Percentiles rank a stretch among this genome's conserved stretches.
Conservation (phyloP, 2,113 vertebrate species). For the Pelodiscus sinensis region DNA sequence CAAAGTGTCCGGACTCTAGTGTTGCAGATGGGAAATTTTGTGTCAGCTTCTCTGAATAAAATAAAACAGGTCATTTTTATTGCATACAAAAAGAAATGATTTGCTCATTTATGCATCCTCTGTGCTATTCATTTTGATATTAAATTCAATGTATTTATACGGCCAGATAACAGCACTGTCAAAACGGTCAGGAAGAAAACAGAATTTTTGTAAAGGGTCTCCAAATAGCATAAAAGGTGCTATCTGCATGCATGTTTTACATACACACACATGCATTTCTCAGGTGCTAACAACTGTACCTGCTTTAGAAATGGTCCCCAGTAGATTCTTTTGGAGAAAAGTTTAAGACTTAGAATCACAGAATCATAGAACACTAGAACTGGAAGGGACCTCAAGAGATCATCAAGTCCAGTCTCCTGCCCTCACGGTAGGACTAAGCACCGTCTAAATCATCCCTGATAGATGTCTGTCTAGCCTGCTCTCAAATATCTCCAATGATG, state of each 20-base stretch:
- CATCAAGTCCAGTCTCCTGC: too few species aligned
- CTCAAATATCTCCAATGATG: too few species aligned
- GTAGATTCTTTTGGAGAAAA: not conserved
- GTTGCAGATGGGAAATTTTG: not conserved
- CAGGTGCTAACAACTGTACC: not conserved
- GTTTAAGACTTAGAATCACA: not conserved
- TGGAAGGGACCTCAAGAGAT: too few species aligned
- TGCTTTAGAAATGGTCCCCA: not conserved
- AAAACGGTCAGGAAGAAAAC: not conserved
- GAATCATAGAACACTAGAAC: too few species aligned
- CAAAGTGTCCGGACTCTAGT: not conserved
- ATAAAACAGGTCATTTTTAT: not conserved
- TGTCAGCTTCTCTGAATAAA: not conserved
- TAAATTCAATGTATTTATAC: not conserved
- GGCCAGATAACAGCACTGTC: not conserved
- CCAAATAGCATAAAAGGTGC: not conserved
- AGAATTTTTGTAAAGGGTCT: not conserved
- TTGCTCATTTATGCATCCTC: not conserved
- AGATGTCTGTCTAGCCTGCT: too few species aligned
- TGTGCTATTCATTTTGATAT: not conserved
- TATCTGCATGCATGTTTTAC: not conserved
- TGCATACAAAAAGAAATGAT: not conserved
- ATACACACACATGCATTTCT: not conserved
- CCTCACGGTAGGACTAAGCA: too few species aligned
- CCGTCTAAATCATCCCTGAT: too few species aligned